Conservation (phyloP, 2,113 vertebrate genomes). For the Chelonoidis abingdonii region DNA sequence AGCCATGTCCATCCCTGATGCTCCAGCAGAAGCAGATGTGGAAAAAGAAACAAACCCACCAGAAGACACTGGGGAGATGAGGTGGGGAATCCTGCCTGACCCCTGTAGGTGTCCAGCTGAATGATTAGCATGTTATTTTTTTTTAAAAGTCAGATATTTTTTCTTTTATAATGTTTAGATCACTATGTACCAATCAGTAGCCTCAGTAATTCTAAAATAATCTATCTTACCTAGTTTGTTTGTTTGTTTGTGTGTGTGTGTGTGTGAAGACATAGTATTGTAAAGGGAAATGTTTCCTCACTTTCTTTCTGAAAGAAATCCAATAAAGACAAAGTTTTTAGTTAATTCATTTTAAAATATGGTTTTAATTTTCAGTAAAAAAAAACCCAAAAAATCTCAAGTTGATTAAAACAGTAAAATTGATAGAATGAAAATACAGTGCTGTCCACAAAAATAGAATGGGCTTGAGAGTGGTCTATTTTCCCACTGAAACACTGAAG, state of each 20-base stretch:
- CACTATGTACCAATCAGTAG: background rate
- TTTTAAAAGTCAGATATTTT: background rate
- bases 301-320: conserved; percentile 27
- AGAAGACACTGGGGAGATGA: background rate
- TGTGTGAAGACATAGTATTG: background rate
- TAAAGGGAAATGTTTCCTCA: conserved; percentile 60
- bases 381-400: background rate
- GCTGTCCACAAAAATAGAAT: background rate
- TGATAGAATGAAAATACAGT: background rate
- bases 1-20: background rate
- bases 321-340: conserved; percentile 35
- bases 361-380: background rate
- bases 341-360: conserved; percentile 2
- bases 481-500: background rate
- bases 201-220: background rate
- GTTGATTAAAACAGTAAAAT: background rate
- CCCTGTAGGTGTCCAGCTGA: background rate
- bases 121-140: background rate
- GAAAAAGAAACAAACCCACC: background rate
- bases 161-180: background rate
- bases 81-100: background rate
- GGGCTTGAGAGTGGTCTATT: background rate
- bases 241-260: background rate
- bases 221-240: background rate
- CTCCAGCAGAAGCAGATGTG: background rate